Percentiles rank a stretch among this genome's conserved stretches.
Evolutionary conservation across 92 coral and sea anemone genomes (phyloP).

Genomic region (Epizoanthus stellaris): DNA sequence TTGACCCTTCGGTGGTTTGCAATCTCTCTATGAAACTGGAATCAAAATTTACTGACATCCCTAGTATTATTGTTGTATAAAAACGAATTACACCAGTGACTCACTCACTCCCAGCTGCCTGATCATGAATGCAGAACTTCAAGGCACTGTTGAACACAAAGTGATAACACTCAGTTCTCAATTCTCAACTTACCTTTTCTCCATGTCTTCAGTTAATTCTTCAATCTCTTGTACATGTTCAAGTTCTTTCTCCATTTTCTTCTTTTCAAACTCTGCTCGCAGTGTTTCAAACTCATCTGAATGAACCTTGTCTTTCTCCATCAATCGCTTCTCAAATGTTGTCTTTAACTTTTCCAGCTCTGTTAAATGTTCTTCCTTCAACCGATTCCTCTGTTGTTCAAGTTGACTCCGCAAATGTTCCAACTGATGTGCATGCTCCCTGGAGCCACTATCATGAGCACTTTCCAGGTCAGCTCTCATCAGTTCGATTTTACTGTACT

Average conservation of each 20-base stretch:
- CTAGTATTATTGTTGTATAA: too few species aligned
- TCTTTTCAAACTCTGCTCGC: slow-evolving; percentile 81
- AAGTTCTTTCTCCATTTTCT: slow-evolving; percentile 86
- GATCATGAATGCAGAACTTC: too few species aligned
- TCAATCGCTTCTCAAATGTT: slow-evolving; percentile 70
- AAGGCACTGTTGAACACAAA: neutral
- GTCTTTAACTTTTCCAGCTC: slow-evolving; percentile 76
- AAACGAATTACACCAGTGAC: too few species aligned
- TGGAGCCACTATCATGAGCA: slow-evolving; percentile 67
- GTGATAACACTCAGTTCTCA: neutral
- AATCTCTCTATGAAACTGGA: too few species aligned
- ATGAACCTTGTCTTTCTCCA: slow-evolving; percentile 70
- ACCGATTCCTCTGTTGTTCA: slow-evolving; percentile 76
- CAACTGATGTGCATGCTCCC: slow-evolving; percentile 84
- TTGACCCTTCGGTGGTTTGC: too few species aligned
- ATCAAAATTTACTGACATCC: too few species aligned
- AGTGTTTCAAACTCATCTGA: slow-evolving; percentile 73
- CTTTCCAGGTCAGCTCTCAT: slow-evolving; percentile 82
- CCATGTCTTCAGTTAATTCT: slow-evolving; percentile 81
- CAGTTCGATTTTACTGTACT: slow-evolving; percentile 76
- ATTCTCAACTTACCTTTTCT: slow-evolving; percentile 74
- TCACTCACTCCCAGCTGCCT: too few species aligned
- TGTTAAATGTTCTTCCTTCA: slow-evolving; percentile 74
- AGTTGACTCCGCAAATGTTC: slow-evolving; percentile 81
- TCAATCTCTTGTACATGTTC: slow-evolving; percentile 87